Evolutionary conservation across 2,113 vertebrate genomes (phyloP), one percentile per base, ranked within the genome.

Genomic region (Myrmophylax atrothorax): DNA sequence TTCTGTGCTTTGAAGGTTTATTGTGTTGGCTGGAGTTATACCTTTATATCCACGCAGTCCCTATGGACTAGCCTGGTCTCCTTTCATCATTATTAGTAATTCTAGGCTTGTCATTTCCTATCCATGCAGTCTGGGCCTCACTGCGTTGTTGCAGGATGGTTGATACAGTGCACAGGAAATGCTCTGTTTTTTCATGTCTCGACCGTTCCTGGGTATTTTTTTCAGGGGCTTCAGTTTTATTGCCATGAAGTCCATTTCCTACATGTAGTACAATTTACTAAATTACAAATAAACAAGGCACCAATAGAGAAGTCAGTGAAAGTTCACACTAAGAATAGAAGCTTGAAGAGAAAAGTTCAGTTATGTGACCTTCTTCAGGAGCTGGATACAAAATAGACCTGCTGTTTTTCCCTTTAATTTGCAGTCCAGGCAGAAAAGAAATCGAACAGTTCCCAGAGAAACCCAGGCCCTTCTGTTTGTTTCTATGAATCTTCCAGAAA

Each of bases 301-400:
- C 90, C 95, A 93, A 94, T 93, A 85, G 79, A 96, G 87, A 95
- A 97, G 97, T 97, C 97, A 97, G 96, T 95, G 70, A 94, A 95
- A 98, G 97, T 98, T 98, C 97, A 98, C 88, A 94, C 98, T 98
- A 98, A 98, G 96, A 98, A 98, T 98, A 98, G 98, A 97, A 95
- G 52, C 96, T 96, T 90, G 63, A 94, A 96, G 97, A 97, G 95
- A 96, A 95, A 96, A 52, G 96, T 95, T 97, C n/a, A 93, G 93
- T 94, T 97, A 76, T 95, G 96, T 97, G 97, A 98, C 97, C 97
- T 98, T 93, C 94, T 70, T 81, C 93, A 96, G 97, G 97, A 96
- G 80, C 75, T 70, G 97, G 97, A 97, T 86, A 67, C 59, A 40
- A 47, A 87, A 96, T 96, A 96, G 79, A 85, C 84, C 25, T 84